Evolutionary conservation across 2,113 vertebrate genomes (phyloP).

Genomic region (Xyrauchen texanus): DNA sequence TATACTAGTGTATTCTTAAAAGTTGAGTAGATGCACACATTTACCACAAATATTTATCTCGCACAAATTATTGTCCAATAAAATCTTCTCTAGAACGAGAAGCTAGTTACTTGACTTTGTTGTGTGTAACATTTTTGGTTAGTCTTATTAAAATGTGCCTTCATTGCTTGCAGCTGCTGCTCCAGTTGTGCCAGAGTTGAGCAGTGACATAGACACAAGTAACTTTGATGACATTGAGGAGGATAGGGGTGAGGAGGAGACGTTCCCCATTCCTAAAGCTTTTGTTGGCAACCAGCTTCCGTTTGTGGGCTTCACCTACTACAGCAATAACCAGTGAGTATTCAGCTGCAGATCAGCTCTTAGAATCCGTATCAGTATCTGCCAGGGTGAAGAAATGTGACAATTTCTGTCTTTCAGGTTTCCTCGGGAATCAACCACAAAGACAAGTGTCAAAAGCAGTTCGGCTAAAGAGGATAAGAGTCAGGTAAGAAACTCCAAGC

Average conservation of each 20-base stretch:
- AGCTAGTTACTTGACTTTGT: too few species aligned
- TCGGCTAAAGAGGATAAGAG: slow-evolving; percentile 87
- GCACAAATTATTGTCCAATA: too few species aligned
- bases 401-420: slow-evolving; percentile 54
- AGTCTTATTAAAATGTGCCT: neutral
- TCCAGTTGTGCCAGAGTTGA: slow-evolving; percentile 96
- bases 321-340: slow-evolving; percentile 91
- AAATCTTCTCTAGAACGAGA: too few species aligned
- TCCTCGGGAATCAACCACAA: slow-evolving; percentile 67
- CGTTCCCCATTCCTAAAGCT: slow-evolving; percentile 97
- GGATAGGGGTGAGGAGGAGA: slow-evolving; percentile 97
- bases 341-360: neutral
- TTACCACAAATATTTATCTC: too few species aligned
- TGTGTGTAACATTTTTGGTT: too few species aligned
- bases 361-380: too few species aligned
- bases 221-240: slow-evolving; percentile 99
- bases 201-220: slow-evolving; percentile 97
- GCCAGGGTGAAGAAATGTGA: neutral
- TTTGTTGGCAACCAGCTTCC: slow-evolving; percentile 98
- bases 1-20: too few species aligned
- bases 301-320: slow-evolving; percentile 98
- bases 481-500: slow-evolving; percentile 78
- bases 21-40: too few species aligned
- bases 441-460: slow-evolving; percentile 86
- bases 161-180: slow-evolving; percentile 81